Percentiles rank a stretch among this genome's conserved stretches.
These are phyloP conservation scores for Monochamus alternatus DNA, from an alignment of 2,888 invertebrate genomes.

Conservation along the genomic window DNA sequence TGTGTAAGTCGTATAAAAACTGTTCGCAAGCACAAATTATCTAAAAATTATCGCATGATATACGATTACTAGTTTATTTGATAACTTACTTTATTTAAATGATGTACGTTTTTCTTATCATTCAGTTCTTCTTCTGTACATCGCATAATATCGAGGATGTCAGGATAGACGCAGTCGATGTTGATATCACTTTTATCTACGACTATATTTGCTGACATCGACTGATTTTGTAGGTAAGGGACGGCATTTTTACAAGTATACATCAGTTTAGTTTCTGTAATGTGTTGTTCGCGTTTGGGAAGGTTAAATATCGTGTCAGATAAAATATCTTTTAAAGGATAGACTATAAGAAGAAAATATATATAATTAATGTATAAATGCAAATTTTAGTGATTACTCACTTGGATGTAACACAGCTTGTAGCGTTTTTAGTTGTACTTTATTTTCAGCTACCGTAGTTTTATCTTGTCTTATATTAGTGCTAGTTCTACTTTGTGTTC, in stretches of 20 bases:
- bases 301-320: slow-evolving; percentile 38
- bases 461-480: slow-evolving; percentile 23
- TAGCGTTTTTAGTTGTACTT: slow-evolving; percentile 20
- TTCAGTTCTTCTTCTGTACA: slow-evolving; percentile 52
- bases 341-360: slow-evolving; percentile 45
- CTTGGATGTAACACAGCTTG: slow-evolving; percentile 47
- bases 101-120: slow-evolving; percentile 39
- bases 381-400: slow-evolving; percentile 30
- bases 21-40: slow-evolving; percentile 56
- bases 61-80: background rate
- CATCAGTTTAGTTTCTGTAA: slow-evolving; percentile 47
- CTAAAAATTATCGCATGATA: slow-evolving; percentile 40
- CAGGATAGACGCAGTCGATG: slow-evolving; percentile 54
- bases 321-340: slow-evolving; percentile 50
- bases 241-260: slow-evolving; percentile 51
- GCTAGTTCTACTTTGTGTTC: slow-evolving; percentile 36
- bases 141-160: slow-evolving; percentile 55
- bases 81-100: slow-evolving; percentile 56
- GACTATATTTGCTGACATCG: slow-evolving; percentile 39
- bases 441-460: background rate
- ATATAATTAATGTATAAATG: background rate
- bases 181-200: slow-evolving; percentile 49
- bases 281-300: slow-evolving; percentile 49
- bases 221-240: slow-evolving; percentile 56
- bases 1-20: slow-evolving; percentile 56